Conservation (phyloP, 2,113 vertebrate genomes). For the Penelope pileata region DNA sequence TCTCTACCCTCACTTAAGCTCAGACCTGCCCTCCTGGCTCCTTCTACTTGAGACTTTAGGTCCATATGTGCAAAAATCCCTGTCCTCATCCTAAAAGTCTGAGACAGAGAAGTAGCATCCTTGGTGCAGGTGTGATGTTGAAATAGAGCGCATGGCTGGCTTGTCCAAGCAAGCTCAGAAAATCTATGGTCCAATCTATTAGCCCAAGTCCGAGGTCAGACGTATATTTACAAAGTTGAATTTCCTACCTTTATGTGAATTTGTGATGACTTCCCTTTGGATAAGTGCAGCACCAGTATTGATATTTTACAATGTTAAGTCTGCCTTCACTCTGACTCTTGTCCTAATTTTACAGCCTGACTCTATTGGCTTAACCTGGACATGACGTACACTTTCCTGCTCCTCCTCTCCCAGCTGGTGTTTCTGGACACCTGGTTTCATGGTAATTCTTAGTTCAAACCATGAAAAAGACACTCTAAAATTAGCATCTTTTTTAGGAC, state of each 20-base stretch:
- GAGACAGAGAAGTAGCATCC: background rate
- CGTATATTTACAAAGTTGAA: background rate
- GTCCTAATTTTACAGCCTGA: background rate
- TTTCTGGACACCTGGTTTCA: background rate
- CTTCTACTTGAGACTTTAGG: background rate
- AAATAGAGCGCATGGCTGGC: background rate
- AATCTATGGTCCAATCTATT: background rate
- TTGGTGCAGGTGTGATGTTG: background rate
- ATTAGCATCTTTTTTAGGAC: slow-evolving; percentile 1
- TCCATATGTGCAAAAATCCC: background rate
- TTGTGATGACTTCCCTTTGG: background rate
- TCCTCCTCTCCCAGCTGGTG: background rate
- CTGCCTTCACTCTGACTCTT: background rate
- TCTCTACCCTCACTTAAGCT: background rate
- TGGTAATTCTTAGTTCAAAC: background rate
- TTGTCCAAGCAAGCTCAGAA: background rate
- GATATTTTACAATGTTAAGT: fast-evolving
- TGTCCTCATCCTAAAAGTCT: background rate
- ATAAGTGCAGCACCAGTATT: background rate
- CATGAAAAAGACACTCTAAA: background rate
- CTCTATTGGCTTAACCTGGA: background rate
- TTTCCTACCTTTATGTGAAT: background rate
- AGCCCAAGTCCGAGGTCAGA: background rate
- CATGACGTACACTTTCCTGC: background rate
- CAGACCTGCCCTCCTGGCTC: background rate